These are phyloP conservation scores for Podarcis raffonei DNA, from an alignment of 2,113 vertebrate genomes.

Conservation along the genomic window DNA sequence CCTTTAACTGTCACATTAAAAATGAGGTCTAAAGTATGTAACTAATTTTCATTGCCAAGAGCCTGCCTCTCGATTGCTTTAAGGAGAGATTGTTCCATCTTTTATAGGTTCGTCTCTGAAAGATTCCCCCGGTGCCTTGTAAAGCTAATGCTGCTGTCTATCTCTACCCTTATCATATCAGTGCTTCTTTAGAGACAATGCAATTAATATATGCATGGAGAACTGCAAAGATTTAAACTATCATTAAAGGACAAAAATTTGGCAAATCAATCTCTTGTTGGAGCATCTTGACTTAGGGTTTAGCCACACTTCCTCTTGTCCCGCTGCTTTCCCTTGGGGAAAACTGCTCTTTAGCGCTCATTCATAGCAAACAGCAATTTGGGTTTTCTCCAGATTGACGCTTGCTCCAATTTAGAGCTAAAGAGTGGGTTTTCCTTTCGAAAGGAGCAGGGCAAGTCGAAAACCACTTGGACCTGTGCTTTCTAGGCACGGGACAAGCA, in stretches of 20 bases:
- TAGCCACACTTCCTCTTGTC: too few relatives aligned
- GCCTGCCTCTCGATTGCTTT: background rate
- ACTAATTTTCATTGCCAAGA: constrained; percentile 28
- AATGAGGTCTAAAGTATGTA: background rate
- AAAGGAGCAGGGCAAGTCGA: too few relatives aligned
- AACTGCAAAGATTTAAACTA: background rate
- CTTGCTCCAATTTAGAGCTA: too few relatives aligned
- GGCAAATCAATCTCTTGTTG: background rate
- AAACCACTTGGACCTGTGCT: too few relatives aligned
- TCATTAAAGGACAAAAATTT: background rate
- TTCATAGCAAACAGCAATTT: too few relatives aligned
- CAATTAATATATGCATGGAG: background rate
- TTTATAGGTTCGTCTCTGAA: background rate
- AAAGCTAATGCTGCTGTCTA: constrained; percentile 1
- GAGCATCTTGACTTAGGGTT: background rate
- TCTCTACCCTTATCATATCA: background rate
- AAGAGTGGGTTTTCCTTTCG: too few relatives aligned
- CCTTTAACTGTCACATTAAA: constrained; percentile 3
- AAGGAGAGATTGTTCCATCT: background rate
- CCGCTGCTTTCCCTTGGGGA: too few relatives aligned
- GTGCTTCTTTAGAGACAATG: background rate
- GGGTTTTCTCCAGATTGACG: too few relatives aligned
- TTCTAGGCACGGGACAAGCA: too few relatives aligned
- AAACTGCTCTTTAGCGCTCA: too few relatives aligned
- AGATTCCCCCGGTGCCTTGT: background rate